A percentile compares a stretch with the other conserved stretches of the same genome.
phyloP scores from a whole-genome alignment of 2,797 vertebrate species.

The Chloroceryle amazona region DNA sequence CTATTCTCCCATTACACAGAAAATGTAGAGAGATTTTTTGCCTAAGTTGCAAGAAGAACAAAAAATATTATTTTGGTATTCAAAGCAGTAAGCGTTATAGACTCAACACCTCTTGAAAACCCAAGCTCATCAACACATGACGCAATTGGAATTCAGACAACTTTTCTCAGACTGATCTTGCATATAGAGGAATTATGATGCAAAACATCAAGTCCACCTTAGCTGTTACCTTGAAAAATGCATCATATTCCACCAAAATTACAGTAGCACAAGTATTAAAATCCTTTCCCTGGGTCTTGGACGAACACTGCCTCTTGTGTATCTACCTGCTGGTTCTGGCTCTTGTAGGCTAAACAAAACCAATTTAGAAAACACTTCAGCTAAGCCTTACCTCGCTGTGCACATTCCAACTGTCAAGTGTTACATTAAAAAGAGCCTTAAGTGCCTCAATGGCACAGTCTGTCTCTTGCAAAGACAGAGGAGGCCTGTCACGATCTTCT shows the following conservation, averaged over 20 bases:
- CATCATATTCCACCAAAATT: background rate
- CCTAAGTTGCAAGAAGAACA: background rate
- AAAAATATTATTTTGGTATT: background rate
- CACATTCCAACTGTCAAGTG: conserved; percentile 88
- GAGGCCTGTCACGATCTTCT: conserved; percentile 80
- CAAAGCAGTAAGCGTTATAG: background rate
- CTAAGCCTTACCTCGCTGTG: conserved; percentile 88
- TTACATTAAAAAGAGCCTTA: conserved; percentile 97
- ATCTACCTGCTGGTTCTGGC: background rate
- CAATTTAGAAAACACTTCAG: background rate
- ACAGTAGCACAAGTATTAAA: background rate
- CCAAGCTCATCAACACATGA: background rate
- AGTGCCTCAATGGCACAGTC: conserved; percentile 94
- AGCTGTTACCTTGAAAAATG: background rate
- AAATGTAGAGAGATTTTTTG: background rate
- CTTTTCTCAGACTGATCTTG: background rate
- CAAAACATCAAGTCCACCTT: background rate
- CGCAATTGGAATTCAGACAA: background rate
- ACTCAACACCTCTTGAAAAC: background rate
- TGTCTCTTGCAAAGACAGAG: conserved; percentile 88
- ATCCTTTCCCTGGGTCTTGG: background rate
- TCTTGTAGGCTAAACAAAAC: background rate
- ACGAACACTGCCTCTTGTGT: background rate
- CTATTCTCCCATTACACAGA: background rate
- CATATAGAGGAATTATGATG: background rate